Conservation (phyloP, 2,113 vertebrate species). For the Gasterosteus nipponicus region DNA sequence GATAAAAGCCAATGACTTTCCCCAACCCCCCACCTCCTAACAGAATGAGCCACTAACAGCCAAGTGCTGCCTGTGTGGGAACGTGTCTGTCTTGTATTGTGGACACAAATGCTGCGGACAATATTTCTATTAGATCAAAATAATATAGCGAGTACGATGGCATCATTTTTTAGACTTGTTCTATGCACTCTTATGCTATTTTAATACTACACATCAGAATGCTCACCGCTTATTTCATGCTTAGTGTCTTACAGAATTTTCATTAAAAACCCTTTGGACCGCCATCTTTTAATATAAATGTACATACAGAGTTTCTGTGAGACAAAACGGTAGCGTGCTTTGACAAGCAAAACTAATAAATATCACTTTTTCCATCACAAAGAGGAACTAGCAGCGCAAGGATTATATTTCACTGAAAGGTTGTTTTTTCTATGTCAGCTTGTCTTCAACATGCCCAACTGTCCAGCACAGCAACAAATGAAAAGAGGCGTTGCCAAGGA, state of each 20-base stretch:
- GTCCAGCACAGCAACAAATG: constrained; percentile 12
- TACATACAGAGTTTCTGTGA: constrained; percentile 13
- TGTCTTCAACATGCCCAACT: constrained; percentile 22
- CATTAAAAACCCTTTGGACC: background rate
- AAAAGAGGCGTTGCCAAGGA: constrained; percentile 19
- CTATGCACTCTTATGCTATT: background rate
- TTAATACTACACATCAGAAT: background rate
- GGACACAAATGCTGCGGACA: background rate
- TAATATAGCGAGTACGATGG: background rate
- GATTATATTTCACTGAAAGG: constrained; percentile 2
- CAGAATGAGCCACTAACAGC: background rate
- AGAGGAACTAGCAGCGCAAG: background rate
- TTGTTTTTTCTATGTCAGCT: constrained; percentile 5
- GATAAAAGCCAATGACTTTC: background rate
- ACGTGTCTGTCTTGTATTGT: background rate
- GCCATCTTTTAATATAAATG: constrained; percentile 31
- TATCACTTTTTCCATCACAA: constrained; percentile 1
- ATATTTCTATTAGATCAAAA: background rate
- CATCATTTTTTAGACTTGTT: background rate
- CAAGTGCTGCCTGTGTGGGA: background rate
- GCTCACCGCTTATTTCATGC: background rate
- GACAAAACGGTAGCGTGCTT: background rate
- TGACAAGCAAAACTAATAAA: constrained; percentile 38
- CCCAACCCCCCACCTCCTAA: background rate
- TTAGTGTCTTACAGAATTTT: background rate